These are phyloP conservation scores for Plecotus auritus DNA, from an alignment of 2,113 vertebrate species.

Conservation along the genomic window DNA sequence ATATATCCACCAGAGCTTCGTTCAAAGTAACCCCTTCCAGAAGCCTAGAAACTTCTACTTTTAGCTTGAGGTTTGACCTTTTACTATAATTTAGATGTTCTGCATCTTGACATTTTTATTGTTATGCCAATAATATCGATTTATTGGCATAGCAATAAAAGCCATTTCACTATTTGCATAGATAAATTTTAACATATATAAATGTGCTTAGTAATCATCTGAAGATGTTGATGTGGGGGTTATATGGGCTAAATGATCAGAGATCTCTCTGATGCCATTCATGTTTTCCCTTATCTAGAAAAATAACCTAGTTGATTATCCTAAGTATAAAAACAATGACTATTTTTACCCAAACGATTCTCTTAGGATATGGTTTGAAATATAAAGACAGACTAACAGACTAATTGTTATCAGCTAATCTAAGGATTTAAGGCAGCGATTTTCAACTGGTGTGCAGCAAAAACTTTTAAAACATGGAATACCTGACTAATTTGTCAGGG, in stretches of 20 bases:
- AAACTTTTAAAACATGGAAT: not conserved
- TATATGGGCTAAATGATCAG: not conserved
- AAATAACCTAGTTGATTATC: not conserved
- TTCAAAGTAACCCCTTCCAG: not conserved
- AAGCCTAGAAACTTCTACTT: not conserved
- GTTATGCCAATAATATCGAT: not conserved
- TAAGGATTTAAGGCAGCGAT: not conserved
- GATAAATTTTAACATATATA: not conserved
- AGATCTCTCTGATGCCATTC: not conserved
- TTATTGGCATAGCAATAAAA: slow-evolving; percentile 6
- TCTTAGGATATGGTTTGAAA: slow-evolving; percentile 18
- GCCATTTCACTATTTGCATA: not conserved
- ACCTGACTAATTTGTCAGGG: not conserved
- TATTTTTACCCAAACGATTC: not conserved
- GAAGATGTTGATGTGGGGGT: not conserved
- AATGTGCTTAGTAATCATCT: not conserved
- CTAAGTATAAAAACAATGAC: not conserved
- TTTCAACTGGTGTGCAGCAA: not conserved
- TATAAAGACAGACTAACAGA: not conserved
- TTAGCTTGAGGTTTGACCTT: not conserved
- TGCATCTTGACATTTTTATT: slow-evolving; percentile 11
- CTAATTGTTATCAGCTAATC: not conserved
- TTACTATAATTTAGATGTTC: not conserved
- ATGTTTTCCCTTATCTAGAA: not conserved
- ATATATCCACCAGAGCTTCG: not conserved